Evolutionary conservation across 2,797 vertebrate genomes (phyloP).

Genomic region (Gephyroberyx darwinii): DNA sequence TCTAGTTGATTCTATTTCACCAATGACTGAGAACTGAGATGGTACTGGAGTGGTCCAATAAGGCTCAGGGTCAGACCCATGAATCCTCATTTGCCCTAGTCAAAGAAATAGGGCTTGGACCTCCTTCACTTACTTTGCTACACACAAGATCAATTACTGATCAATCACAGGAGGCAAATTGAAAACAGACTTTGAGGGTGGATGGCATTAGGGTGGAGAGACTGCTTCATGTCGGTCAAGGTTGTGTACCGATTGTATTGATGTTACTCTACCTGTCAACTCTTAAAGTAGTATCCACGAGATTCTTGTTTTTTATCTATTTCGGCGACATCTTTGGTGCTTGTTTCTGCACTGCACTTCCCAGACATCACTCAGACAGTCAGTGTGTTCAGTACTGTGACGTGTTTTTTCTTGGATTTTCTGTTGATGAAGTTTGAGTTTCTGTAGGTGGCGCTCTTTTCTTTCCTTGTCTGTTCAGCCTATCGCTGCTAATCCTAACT

Average conservation of each 20-base stretch:
- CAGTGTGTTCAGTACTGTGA: too few species aligned
- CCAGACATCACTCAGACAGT: too few species aligned
- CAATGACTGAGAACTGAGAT: not conserved
- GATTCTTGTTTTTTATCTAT: not conserved
- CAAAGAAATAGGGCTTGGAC: slow-evolving; percentile 22
- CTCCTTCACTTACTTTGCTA: slow-evolving; percentile 23
- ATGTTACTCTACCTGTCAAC: not conserved
- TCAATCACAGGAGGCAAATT: slow-evolving; percentile 34
- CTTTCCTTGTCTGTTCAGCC: too few species aligned
- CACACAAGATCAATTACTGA: slow-evolving; percentile 26
- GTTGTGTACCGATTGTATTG: not conserved
- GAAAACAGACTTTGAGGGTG: slow-evolving; percentile 9
- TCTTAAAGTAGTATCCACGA: not conserved
- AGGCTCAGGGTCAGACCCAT: slow-evolving; percentile 14
- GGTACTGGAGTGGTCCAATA: slow-evolving; percentile 26
- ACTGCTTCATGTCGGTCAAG: not conserved
- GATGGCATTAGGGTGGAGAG: not conserved
- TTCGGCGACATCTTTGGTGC: too few species aligned
- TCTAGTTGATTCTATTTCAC: not conserved
- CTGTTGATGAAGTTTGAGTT: too few species aligned
- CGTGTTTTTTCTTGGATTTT: too few species aligned
- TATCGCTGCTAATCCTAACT: too few species aligned
- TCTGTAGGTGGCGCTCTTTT: too few species aligned
- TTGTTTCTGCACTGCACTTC: too few species aligned
- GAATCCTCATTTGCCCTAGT: slow-evolving; percentile 30